A percentile compares a stretch with the other conserved stretches of the same genome.
These are phyloP conservation scores for Diprion similis DNA, from an alignment of 1,140 invertebrate genomes.

Conservation along the genomic window DNA sequence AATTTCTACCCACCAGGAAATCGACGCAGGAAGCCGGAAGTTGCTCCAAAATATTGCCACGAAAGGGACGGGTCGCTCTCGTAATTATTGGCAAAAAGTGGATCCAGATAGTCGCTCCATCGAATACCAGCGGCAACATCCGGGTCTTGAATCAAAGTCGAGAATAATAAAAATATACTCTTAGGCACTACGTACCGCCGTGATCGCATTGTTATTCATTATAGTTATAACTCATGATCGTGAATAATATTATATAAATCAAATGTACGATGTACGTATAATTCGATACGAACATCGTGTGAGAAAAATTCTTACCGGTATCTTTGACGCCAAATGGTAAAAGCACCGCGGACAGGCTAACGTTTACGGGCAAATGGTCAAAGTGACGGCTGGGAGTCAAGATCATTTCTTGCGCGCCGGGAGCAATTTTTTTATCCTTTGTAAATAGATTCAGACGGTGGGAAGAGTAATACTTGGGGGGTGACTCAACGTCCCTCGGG, in stretches of 20 bases:
- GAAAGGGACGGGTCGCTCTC: conserved; percentile 89
- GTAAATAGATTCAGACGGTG: conserved; percentile 75
- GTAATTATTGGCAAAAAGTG: conserved; percentile 90
- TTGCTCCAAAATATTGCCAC: conserved; percentile 97
- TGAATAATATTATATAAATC: conserved; percentile 10
- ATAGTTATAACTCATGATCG: not conserved
- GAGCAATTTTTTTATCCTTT: conserved; percentile 71
- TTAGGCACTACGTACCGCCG: no score
- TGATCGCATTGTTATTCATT: no score
- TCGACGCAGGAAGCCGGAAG: conserved; percentile 87
- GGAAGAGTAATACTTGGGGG: conserved; percentile 72
- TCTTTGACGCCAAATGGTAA: conserved; percentile 86
- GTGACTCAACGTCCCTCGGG: conserved; percentile 59
- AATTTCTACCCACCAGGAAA: conserved; percentile 79
- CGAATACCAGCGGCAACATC: conserved; percentile 86
- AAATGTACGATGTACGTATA: no score
- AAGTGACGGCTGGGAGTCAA: conserved; percentile 78
- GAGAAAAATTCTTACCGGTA: conserved; percentile 65
- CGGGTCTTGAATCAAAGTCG: conserved; percentile 64
- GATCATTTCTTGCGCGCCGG: conserved; percentile 71
- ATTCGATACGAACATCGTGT: conserved; percentile 7
- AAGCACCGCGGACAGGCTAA: conserved; percentile 85
- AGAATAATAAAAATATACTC: not conserved
- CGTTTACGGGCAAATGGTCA: conserved; percentile 84
- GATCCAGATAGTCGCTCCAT: conserved; percentile 92